These are phyloP conservation scores for Haplotaxodon microlepis DNA, from an alignment of 2,113 vertebrate genomes.

Conservation along the genomic window DNA sequence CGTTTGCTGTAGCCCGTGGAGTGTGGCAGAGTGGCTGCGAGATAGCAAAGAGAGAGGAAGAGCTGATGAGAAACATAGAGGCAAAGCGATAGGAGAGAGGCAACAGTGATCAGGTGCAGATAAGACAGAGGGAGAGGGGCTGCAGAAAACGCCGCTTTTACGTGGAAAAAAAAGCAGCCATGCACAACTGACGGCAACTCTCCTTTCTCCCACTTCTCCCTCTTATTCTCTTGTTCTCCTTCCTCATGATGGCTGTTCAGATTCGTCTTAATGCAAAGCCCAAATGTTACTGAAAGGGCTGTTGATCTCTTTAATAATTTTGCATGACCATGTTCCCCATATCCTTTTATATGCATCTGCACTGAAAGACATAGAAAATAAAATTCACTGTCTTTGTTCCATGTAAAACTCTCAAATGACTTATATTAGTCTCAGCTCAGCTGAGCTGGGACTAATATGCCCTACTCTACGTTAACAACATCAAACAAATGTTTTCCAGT, in stretches of 20 bases:
- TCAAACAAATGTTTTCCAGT: not conserved
- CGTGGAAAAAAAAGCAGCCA: conserved; percentile 41
- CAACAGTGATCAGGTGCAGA: conserved; percentile 50
- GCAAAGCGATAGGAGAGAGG: conserved; percentile 16
- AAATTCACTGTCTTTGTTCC: not conserved
- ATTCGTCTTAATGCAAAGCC: not conserved
- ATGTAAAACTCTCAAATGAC: not conserved
- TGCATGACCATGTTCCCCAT: not conserved
- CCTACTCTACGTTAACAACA: not conserved
- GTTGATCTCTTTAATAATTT: not conserved
- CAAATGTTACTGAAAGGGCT: not conserved
- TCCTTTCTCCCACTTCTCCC: not conserved
- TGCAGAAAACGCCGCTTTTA: conserved; percentile 54
- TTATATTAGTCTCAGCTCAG: not conserved
- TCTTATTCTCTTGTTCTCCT: not conserved
- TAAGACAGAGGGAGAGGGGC: conserved; percentile 45
- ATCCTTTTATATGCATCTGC: not conserved
- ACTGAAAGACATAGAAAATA: not conserved
- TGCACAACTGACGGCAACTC: conserved; percentile 58
- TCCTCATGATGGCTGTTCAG: not conserved
- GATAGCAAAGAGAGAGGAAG: conserved; percentile 39
- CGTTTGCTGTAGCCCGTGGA: conserved; percentile 67
- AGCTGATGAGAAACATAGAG: conserved; percentile 46
- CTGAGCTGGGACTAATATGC: not conserved
- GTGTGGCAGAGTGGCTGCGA: conserved; percentile 58